phyloP scores from a whole-genome alignment of 2,113 vertebrate genomes.

The Sialia sialis region DNA sequence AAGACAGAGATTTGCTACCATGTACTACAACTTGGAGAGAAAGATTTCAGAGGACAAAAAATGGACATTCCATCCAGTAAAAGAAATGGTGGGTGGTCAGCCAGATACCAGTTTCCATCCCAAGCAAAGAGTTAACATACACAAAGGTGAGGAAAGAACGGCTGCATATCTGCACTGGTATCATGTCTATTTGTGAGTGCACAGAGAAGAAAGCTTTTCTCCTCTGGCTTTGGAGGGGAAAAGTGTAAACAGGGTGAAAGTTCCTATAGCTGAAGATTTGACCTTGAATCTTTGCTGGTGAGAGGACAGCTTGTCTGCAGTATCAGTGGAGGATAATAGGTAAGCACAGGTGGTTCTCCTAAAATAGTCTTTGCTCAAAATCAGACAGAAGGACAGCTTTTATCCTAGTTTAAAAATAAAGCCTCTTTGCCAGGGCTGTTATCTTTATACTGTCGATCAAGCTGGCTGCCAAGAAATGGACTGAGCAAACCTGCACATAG shows the following conservation, averaged over 20 bases:
- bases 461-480: neutral
- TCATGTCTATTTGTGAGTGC: neutral
- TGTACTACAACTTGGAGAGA: neutral
- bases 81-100: neutral
- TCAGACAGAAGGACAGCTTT: neutral
- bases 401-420: neutral
- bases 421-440: neutral
- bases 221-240: accelerated
- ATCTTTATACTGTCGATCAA: neutral
- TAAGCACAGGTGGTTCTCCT: neutral
- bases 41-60: neutral
- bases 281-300: neutral
- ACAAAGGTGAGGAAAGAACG: neutral
- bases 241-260: neutral
- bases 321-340: accelerated
- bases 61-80: neutral
- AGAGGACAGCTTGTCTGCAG: neutral
- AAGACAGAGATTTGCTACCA: neutral
- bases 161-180: neutral
- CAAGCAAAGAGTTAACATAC: neutral
- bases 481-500: accelerated
- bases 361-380: neutral
- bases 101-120: neutral
- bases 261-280: neutral
- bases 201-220: neutral